Base-by-base conservation (phyloP, 92 coral and sea anemone genomes). In the Galaxea fascicularis region DNA sequence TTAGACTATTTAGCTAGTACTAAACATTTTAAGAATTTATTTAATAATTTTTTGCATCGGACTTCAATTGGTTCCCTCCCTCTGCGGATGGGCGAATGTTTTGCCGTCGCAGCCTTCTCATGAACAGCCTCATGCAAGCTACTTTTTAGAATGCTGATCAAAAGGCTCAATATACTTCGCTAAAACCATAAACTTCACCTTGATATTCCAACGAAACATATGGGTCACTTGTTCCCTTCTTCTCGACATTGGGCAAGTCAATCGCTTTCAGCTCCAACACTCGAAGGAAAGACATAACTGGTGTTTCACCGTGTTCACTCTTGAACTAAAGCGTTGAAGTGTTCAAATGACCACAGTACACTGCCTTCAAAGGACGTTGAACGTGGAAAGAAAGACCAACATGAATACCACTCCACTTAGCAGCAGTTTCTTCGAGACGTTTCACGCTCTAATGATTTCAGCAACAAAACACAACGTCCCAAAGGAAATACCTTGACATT, bases 191-290 rank as follows among this genome's bases (percentile, higher is more conserved):
- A 12, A 39, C 71, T 70, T 6, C 68, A 90, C 93, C 93, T 75
- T 76, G 89, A 78, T 72, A 85, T 53, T 66, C 83, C 27, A 90
- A 35, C 16, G 57, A 11, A 0, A 84, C 90, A 28, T 90, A 90
- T 15, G 93, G 93, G 71, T 90, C 93, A 30, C 93, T 90, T 16
- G 29, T 25, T 22, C 77, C 73, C 3, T 77, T 84, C 83, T 80
- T 90, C 46, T 86, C 93, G 39, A 90, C 90, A 27, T 74, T 80
- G 5, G 93, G 93, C 49, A 90, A 60, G 35, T 74, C 51, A 26
- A 66, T 83, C 39, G 84, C 93, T 65, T 85, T 85, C 0, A 90
- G 39, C 31, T 74, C 87, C 22, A 64, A 29, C 15, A 85, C 84
- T 22, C 90, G 86, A 10, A 90, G 82, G n/a, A 21, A 17, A 54